phyloP scores from a whole-genome alignment of 2,797 vertebrate species.

The Botia kubotai region DNA sequence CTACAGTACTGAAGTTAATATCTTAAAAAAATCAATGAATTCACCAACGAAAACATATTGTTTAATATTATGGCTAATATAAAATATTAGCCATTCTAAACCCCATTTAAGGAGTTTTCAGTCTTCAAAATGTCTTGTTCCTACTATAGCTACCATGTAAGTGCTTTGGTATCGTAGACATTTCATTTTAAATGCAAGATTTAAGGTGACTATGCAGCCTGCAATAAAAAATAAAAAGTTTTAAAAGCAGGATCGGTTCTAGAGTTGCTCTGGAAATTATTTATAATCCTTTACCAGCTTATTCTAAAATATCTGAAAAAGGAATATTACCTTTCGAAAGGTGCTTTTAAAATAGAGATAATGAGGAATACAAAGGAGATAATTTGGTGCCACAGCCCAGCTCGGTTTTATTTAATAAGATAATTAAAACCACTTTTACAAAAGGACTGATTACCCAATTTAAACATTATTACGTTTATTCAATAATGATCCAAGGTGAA shows the following conservation, averaged over 20 bases:
- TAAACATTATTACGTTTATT: conserved; percentile 22
- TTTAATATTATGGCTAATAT: too few relatives aligned
- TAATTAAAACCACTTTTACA: background rate
- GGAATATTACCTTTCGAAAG: background rate
- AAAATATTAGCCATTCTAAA: background rate
- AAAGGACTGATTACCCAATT: conserved; percentile 27
- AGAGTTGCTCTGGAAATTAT: background rate
- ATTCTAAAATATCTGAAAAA: background rate
- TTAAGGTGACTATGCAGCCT: background rate
- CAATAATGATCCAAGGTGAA: conserved; percentile 9
- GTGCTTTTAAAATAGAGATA: background rate
- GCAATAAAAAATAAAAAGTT: background rate
- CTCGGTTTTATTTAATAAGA: conserved; percentile 20
- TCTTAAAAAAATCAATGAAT: too few relatives aligned
- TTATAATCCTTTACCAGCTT: conserved; percentile 10
- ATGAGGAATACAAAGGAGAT: background rate
- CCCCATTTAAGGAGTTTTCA: background rate
- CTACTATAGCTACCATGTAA: background rate
- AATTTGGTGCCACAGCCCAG: background rate
- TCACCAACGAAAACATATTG: too few relatives aligned
- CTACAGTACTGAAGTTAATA: background rate
- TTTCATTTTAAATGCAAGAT: too few relatives aligned
- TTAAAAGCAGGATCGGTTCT: background rate
- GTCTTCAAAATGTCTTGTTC: background rate
- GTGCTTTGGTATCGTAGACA: background rate